These are phyloP conservation scores for Macrobrachium nipponense DNA, from an alignment of 1,140 invertebrate species.

Conservation along the genomic window DNA sequence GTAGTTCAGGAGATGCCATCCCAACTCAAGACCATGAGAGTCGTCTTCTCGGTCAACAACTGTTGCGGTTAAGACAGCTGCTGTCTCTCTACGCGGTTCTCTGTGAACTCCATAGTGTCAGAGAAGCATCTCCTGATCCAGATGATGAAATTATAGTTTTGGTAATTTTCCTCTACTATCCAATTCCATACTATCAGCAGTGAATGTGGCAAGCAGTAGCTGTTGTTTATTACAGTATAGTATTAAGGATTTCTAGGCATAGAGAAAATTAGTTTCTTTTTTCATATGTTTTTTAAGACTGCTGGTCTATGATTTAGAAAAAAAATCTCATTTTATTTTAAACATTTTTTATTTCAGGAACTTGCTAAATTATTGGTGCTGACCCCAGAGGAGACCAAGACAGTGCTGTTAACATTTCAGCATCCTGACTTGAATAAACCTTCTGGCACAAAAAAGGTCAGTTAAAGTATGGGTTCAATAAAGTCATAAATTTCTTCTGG, in stretches of 20 bases:
- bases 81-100: constrained; percentile 23
- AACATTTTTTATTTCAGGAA: constrained; percentile 14
- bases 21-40: constrained; percentile 42
- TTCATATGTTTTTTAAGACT: not conserved
- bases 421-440: constrained; percentile 16
- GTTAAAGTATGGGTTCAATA: not conserved
- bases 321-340: not conserved
- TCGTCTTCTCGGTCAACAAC: constrained; percentile 34
- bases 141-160: constrained; percentile 21
- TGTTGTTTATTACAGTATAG: too few relatives aligned
- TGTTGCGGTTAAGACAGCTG: constrained; percentile 28
- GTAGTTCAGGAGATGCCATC: not conserved
- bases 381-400: constrained; percentile 27
- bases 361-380: constrained; percentile 18
- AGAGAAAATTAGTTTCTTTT: too few relatives aligned
- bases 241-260: too few relatives aligned
- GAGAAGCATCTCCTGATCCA: constrained; percentile 41
- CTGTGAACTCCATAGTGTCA: constrained; percentile 2
- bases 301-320: too few relatives aligned
- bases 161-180: not conserved
- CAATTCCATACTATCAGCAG: not conserved
- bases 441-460: constrained; percentile 20
- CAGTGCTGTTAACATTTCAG: constrained; percentile 11
- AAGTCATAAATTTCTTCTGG: too few relatives aligned
- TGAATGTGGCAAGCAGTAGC: too few relatives aligned